phyloP scores from a whole-genome alignment of 2,113 vertebrate species.

The Pachycephala philippinensis region DNA sequence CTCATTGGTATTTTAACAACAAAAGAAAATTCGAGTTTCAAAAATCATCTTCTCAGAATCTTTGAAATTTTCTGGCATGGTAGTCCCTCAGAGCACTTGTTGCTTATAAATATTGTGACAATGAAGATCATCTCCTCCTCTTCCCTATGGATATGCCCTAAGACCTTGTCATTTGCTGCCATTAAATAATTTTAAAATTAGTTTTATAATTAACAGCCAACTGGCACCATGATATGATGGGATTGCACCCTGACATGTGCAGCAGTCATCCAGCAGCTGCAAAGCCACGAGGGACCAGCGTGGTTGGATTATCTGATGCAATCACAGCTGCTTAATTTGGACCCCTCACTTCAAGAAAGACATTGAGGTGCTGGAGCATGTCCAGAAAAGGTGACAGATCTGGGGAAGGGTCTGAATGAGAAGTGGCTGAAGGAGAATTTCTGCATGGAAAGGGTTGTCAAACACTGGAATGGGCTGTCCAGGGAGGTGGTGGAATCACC shows the following conservation, averaged over 20 bases:
- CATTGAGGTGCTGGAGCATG: neutral
- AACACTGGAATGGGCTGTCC: neutral
- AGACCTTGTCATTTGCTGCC: neutral
- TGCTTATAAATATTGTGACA: neutral
- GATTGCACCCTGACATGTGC: neutral
- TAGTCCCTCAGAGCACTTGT: neutral
- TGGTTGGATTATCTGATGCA: neutral
- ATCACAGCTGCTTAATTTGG: neutral
- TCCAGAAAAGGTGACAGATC: neutral
- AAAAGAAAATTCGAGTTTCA: neutral
- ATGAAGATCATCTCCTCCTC: neutral
- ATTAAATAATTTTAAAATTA: neutral
- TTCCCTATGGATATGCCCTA: neutral
- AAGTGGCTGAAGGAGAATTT: neutral
- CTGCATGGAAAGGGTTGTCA: neutral
- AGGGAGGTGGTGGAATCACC: neutral
- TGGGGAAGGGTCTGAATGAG: neutral
- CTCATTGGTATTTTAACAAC: neutral
- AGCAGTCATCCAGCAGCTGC: neutral
- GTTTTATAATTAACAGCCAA: neutral
- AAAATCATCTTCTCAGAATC: neutral
- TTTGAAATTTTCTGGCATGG: neutral
- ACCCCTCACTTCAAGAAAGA: too few relatives aligned
- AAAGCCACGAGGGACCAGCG: rapidly evolving
- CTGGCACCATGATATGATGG: neutral